These are phyloP conservation scores for Metopia argyrocephala DNA, from an alignment of 2,888 invertebrate genomes.

Conservation along the genomic window DNA sequence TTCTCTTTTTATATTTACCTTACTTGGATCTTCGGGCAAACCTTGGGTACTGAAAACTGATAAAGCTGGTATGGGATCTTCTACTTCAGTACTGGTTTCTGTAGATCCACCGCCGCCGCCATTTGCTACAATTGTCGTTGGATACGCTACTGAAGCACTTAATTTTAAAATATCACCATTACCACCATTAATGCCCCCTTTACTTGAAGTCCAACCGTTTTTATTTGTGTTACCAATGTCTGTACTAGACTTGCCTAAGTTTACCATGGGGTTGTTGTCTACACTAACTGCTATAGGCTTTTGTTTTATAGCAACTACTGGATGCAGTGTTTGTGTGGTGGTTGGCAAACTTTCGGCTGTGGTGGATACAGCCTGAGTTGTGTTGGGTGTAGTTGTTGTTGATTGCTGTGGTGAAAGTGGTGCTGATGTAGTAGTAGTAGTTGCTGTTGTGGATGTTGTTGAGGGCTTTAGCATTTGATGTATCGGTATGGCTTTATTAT, in stretches of 20 bases:
- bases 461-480: slow-evolving; percentile 71
- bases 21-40: slow-evolving; percentile 71
- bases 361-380: background rate
- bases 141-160: slow-evolving; percentile 72
- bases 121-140: slow-evolving; percentile 59
- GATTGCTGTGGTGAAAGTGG: slow-evolving; percentile 47
- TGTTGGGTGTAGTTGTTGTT: slow-evolving; percentile 24
- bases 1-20: slow-evolving; percentile 74
- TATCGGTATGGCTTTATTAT: slow-evolving; percentile 72
- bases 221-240: slow-evolving; percentile 50
- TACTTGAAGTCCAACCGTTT: slow-evolving; percentile 53
- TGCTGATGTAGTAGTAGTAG: slow-evolving; percentile 63
- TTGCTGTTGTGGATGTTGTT: slow-evolving; percentile 60
- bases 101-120: slow-evolving; percentile 28
- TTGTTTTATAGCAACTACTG: slow-evolving; percentile 38
- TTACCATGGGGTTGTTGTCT: slow-evolving; percentile 47
- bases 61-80: slow-evolving; percentile 52
- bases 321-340: slow-evolving; percentile 16
- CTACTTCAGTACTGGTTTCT: slow-evolving; percentile 46
- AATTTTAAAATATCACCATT: slow-evolving; percentile 75
- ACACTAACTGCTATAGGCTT: background rate
- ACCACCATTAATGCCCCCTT: slow-evolving; percentile 65
- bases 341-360: slow-evolving; percentile 1
- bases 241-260: slow-evolving; percentile 48
- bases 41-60: slow-evolving; percentile 78